phyloP scores from a whole-genome alignment of 2,113 vertebrate genomes.

The Mus spicilegus region DNA sequence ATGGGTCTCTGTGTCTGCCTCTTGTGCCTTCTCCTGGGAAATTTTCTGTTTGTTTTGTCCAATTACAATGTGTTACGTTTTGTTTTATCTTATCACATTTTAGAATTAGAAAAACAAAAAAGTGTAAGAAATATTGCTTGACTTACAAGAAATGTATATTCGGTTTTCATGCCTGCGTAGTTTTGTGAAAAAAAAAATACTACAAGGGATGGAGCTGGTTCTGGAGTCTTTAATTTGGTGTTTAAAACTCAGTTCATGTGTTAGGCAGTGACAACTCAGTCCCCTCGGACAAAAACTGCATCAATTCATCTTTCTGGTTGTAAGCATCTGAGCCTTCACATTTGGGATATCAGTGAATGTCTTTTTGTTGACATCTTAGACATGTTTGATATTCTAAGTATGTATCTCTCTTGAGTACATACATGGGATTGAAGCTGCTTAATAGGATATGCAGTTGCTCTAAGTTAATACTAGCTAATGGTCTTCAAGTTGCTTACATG shows the following conservation, averaged over 20 bases:
- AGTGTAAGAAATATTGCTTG: neutral
- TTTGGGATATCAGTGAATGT: neutral
- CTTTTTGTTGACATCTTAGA: neutral
- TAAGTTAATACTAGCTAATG: neutral
- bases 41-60: neutral
- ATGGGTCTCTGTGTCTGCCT: neutral
- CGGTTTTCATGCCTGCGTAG: neutral
- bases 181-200: neutral
- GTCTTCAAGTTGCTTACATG: neutral
- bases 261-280: neutral
- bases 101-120: neutral
- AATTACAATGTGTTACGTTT: neutral
- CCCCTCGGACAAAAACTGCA: neutral
- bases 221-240: neutral
- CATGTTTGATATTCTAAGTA: neutral
- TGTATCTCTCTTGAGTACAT: neutral
- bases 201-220: neutral
- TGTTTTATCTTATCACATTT: neutral
- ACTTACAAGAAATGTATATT: neutral
- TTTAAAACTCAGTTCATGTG: neutral
- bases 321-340: neutral
- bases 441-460: neutral
- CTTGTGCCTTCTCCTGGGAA: neutral
- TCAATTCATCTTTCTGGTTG: neutral
- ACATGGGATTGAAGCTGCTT: neutral